These are phyloP conservation scores for Todiramphus saurophagus DNA, from an alignment of 2,113 vertebrate species.

Conservation along the genomic window DNA sequence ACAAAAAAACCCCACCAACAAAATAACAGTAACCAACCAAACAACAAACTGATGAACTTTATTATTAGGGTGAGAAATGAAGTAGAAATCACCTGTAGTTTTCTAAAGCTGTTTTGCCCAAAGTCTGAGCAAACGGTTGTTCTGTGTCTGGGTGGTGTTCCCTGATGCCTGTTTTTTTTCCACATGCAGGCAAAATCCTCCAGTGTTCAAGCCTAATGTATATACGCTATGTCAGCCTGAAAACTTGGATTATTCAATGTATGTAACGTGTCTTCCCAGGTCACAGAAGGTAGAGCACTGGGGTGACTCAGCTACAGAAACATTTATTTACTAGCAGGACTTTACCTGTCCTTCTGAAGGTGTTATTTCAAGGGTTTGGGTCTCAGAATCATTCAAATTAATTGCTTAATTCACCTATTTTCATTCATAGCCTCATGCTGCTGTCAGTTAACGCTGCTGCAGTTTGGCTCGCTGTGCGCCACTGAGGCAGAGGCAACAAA, in stretches of 20 bases:
- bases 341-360: neutral
- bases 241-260: neutral
- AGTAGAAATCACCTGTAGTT: neutral
- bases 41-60: neutral
- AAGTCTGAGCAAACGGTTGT: neutral
- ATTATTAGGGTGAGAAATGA: neutral
- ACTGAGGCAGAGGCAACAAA: neutral
- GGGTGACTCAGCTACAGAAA: neutral
- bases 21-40: neutral
- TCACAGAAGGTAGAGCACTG: neutral
- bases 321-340: neutral
- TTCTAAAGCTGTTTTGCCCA: neutral
- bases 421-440: neutral
- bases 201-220: neutral
- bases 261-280: neutral
- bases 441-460: accelerated
- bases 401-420: neutral
- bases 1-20: too few species aligned
- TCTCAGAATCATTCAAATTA: neutral
- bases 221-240: accelerated
- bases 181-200: neutral
- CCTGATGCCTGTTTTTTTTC: neutral
- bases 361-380: neutral
- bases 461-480: neutral
- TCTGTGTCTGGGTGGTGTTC: neutral